Base-by-base conservation (phyloP, 2,113 vertebrate species). In the Triplophysa dalaica region DNA sequence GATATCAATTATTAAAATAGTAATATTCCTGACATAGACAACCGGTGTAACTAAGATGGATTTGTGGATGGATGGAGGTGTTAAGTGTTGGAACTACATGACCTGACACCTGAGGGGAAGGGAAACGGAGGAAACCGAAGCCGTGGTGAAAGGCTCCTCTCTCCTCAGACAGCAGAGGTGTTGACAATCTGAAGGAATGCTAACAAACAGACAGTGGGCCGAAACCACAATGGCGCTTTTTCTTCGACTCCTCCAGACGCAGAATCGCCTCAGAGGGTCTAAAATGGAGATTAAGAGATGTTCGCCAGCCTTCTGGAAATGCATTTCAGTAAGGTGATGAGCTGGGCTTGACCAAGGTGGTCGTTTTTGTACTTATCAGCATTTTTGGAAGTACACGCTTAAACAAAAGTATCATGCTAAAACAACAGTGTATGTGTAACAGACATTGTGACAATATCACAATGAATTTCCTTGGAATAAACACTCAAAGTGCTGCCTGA, bases 181-280 rank as follows among this genome's bases (percentile, higher is more conserved):
- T 45, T 77, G 75, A 77, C 75, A 77, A 43, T 77, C 45, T 33
- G 17, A 45, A 64, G 24, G 75, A 77, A 77, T 54, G 75, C 75
- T 65, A 29, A 65, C 62, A 52, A 26, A 77, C 74, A 77, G 62
- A 77, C 75, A 54, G 61, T 52, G 61, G 75, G 75, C 45, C 33
- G 75, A 77, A 77, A 77, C 75, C 45, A 65, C 75, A 77, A 77
- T 65, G 61, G 61, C 33, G 48, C 75, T 52, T 77, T 65, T 77
- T 54, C 26, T 54, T 52, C 48, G 16, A 19, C 62, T 65, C 61
- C 61, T 77, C 45, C 45, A 19, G 54, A 66, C 61, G 52, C 62
- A 75, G 11, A 66, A 45, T 66, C 8, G 62, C 52, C 75, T 65
- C 62, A 10, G 33, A 45, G 61, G 74, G 60, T 76, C 63, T 29